phyloP scores from a whole-genome alignment of 2,113 vertebrate genomes.

The Chaenogobius annularis region DNA sequence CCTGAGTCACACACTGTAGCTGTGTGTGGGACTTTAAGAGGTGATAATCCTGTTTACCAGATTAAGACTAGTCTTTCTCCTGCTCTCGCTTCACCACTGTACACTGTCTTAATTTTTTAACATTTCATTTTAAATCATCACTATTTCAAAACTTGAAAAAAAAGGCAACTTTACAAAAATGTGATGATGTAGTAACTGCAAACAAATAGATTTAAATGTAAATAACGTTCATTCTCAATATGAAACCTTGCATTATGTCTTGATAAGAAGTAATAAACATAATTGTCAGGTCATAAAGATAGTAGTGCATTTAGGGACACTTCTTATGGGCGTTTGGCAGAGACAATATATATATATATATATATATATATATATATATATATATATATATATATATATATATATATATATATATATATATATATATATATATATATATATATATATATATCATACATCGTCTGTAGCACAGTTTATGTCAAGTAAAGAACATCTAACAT shows the following conservation, averaged over 20 bases:
- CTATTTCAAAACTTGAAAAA: too few species aligned
- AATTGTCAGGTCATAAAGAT: background rate
- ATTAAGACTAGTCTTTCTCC: constrained; percentile 54
- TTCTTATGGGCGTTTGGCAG: background rate
- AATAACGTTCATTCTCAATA: background rate
- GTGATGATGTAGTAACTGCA: too few species aligned
- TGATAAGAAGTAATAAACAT: background rate
- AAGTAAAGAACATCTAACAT: background rate
- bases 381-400: too few species aligned
- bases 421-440: too few species aligned
- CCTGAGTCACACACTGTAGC: constrained; percentile 13
- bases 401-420: too few species aligned
- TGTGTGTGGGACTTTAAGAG: constrained; percentile 39
- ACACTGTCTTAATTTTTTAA: too few species aligned
- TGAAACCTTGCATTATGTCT: background rate
- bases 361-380: too few species aligned
- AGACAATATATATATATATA: too few species aligned
- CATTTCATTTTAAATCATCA: too few species aligned
- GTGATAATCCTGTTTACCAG: constrained; percentile 65
- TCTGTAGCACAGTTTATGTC: background rate
- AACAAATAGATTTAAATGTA: background rate
- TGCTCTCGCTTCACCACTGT: constrained; percentile 47
- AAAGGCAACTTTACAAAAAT: too few species aligned
- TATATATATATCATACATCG: too few species aligned
- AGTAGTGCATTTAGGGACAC: constrained; percentile 17